Base-by-base conservation (phyloP, 2,888 invertebrate genomes). In the Ethmia dodecea region DNA sequence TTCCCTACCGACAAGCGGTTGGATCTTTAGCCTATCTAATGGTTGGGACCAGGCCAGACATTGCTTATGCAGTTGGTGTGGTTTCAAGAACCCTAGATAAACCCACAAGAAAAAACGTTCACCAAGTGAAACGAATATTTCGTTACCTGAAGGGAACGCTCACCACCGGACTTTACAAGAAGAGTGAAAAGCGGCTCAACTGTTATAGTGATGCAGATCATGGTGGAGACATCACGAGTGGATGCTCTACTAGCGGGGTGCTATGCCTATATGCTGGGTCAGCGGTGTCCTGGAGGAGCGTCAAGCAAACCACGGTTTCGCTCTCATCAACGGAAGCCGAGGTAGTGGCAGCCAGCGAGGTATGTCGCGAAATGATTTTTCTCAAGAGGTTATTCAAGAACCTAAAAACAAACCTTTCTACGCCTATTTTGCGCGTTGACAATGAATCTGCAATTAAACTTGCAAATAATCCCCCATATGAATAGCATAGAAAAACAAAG, bases 281-380 rank as follows among this genome's bases (percentile, higher is more conserved):
- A 15, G 35, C 48, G 0, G 45, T 66, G 2, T 43, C 48, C 0
- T 65, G 60, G 63, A 25, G 33, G 8, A 62, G 60, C 24, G 39
- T 52, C 35, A 26, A 50, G 15, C 65, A 65, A 40, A 34, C 46
- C 33, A 39, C 43, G 3, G 59, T 65, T n/a, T 40, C 58, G 13
- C 42, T 58, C 13, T 62, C 55, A 0, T 56, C 60, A 10, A 60
- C 55, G 3, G 46, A 49, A 40, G 44, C 61, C 1, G 60, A 62
- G 35, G 44, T 54, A 24, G 48, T 64, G 8, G 59, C 62, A 11
- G 60, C 52, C 3, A 51, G 49, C 40, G 48, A 49, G 35, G 49
- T 45, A 8, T 38, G 47, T 5, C 47, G 51, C 32, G 60, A 63
- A 35, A 15, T 51, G 8, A 37, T 65, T 4, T 65, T 60, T 58